A percentile compares a stretch with the other conserved stretches of the same genome.
phyloP scores from a whole-genome alignment of 2,797 vertebrate species.

The Selene dorsalis region DNA sequence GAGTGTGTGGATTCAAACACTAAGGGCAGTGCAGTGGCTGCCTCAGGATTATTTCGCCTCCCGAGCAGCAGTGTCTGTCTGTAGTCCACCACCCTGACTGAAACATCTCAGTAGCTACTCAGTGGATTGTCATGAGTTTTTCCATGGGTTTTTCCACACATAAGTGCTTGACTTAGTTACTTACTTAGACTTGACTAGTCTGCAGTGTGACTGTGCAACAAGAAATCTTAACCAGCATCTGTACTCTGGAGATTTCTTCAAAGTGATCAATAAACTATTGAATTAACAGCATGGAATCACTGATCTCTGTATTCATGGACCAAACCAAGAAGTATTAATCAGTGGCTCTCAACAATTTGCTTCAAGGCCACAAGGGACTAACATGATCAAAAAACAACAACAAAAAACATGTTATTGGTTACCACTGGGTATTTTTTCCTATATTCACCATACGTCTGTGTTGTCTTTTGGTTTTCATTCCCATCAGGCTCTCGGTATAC shows the following conservation, averaged over 20 bases:
- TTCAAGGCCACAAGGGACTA: too few species aligned
- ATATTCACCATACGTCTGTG: background rate
- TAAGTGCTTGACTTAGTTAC: too few species aligned
- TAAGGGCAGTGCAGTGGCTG: background rate
- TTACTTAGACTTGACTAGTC: too few species aligned
- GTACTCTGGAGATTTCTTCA: background rate
- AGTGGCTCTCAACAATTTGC: background rate
- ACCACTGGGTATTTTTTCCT: background rate
- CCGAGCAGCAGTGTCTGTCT: background rate
- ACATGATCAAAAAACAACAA: background rate
- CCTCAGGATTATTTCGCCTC: background rate
- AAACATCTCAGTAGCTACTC: background rate
- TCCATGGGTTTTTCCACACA: background rate
- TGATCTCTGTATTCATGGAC: background rate
- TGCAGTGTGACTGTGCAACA: background rate
- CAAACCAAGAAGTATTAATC: background rate
- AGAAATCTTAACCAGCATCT: background rate
- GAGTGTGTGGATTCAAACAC: background rate
- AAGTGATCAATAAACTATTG: constrained; percentile 8
- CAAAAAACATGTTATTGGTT: background rate
- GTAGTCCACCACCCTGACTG: background rate
- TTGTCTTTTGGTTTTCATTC: background rate
- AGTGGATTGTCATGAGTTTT: background rate
- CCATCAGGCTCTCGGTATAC: background rate
- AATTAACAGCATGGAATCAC: background rate